A percentile compares a stretch with the other conserved stretches of the same genome.
Conservation (phyloP, 2,797 vertebrate species). For the Hippoglossus hippoglossus region DNA sequence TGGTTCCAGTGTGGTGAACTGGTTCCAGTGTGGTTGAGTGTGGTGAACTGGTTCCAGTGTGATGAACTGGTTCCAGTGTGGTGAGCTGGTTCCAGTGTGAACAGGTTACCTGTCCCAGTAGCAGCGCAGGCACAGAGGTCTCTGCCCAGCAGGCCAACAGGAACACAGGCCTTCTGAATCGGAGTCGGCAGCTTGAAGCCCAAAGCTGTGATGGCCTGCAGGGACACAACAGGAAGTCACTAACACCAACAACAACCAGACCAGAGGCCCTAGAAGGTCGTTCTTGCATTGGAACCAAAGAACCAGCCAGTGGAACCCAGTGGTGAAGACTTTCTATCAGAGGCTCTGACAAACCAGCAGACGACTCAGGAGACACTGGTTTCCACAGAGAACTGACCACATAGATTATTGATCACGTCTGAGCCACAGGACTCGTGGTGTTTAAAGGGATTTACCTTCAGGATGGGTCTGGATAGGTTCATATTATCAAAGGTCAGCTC, state of each 20-base stretch:
- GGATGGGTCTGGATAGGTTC: slow-evolving; percentile 95
- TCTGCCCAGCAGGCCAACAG: slow-evolving; percentile 92
- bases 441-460: slow-evolving; percentile 86
- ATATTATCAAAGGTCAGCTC: slow-evolving; percentile 92
- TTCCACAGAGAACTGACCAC: too few relatives aligned
- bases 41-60: too few relatives aligned
- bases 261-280: too few relatives aligned
- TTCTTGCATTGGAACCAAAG: too few relatives aligned
- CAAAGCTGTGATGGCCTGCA: slow-evolving; percentile 91
- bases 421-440: too few relatives aligned
- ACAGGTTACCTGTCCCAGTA: slow-evolving; percentile 87
- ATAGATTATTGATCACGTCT: too few relatives aligned
- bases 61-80: neutral
- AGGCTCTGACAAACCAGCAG: too few relatives aligned
- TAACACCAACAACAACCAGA: neutral
- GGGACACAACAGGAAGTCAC: neutral
- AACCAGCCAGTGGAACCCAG: too few relatives aligned
- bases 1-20: too few relatives aligned
- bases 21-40: too few relatives aligned
- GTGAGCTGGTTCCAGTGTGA: neutral
- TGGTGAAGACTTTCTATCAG: too few relatives aligned
- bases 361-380: too few relatives aligned
- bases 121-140: slow-evolving; percentile 97
- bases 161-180: slow-evolving; percentile 97
- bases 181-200: slow-evolving; percentile 95